phyloP scores from a whole-genome alignment of 2,113 vertebrate species.

The Sturnus vulgaris region DNA sequence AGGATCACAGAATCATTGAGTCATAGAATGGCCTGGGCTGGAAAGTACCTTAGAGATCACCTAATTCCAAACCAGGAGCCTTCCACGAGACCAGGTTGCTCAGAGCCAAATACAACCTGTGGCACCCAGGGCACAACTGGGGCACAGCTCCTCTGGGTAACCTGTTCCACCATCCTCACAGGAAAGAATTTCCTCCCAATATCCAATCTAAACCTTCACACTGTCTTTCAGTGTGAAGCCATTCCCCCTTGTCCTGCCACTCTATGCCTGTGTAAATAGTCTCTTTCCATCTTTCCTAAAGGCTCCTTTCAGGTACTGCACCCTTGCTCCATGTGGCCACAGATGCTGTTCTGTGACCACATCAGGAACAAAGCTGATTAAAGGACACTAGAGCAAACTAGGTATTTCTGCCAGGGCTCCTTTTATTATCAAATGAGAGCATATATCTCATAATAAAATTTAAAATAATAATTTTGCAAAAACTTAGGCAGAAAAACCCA shows the following conservation, averaged over 20 bases:
- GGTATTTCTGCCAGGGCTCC: background rate
- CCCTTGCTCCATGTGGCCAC: accelerated
- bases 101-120: background rate
- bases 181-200: background rate
- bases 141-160: background rate
- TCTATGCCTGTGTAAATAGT: accelerated
- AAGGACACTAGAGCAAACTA: background rate
- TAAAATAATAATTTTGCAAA: background rate
- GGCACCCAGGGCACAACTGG: background rate
- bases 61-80: background rate
- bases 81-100: background rate
- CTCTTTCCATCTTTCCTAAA: background rate
- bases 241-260: background rate
- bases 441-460: background rate
- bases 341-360: background rate
- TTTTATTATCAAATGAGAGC: background rate
- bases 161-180: background rate
- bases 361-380: background rate
- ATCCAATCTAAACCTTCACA: background rate
- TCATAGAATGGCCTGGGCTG: background rate
- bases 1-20: background rate
- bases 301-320: background rate
- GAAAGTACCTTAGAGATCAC: background rate
- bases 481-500: background rate
- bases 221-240: background rate